phyloP scores from a whole-genome alignment of 2,113 vertebrate genomes.

The Carassius carassius region DNA sequence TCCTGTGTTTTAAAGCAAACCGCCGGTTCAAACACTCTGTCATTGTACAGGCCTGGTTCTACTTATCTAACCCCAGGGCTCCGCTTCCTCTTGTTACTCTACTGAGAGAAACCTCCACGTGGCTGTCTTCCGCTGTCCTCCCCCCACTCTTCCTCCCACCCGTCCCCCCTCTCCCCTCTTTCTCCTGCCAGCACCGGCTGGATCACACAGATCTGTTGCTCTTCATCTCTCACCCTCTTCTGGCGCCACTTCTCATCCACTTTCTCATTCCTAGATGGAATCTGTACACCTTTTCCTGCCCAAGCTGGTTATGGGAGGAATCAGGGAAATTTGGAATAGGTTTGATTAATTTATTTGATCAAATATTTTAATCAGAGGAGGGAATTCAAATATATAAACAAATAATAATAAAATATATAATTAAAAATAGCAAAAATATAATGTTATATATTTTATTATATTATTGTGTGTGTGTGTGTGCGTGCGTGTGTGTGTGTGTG shows the following conservation, averaged over 20 bases:
- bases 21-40: conserved; percentile 66
- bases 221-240: conserved; percentile 27
- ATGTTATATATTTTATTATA: too few species aligned
- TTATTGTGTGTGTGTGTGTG: too few species aligned
- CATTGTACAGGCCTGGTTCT: conserved; percentile 74
- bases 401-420: too few species aligned
- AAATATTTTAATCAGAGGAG: too few species aligned
- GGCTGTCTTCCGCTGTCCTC: conserved; percentile 59
- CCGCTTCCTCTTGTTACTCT: conserved; percentile 67
- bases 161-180: not conserved
- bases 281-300: not conserved
- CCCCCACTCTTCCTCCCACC: conserved; percentile 20
- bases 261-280: not conserved
- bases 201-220: conserved; percentile 20
- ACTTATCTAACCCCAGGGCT: conserved; percentile 78
- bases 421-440: too few species aligned
- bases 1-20: conserved; percentile 69
- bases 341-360: too few species aligned
- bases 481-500: too few species aligned
- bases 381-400: not conserved
- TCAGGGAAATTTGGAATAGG: not conserved
- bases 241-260: not conserved
- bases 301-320: not conserved
- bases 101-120: conserved; percentile 53
- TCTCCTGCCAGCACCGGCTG: conserved; percentile 21